These are phyloP conservation scores for Fopius arisanus DNA, from an alignment of 1,140 invertebrate species.

Conservation along the genomic window DNA sequence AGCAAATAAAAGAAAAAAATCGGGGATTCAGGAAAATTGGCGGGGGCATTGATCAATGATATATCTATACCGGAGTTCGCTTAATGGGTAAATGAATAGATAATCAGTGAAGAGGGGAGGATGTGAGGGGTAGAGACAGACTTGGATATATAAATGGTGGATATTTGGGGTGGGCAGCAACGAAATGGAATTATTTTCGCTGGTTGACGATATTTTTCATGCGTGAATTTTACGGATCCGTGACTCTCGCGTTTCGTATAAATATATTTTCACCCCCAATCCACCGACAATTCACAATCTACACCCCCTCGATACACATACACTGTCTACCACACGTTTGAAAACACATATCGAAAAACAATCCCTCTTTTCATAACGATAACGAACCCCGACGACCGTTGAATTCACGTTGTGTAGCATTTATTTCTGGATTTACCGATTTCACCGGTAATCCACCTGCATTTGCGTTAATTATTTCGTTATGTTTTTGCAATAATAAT, in stretches of 20 bases:
- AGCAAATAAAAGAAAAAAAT: conserved; percentile 36
- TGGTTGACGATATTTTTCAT: conserved; percentile 58
- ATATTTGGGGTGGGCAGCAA: conserved; percentile 41
- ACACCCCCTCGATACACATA: not conserved
- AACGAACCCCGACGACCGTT: not conserved
- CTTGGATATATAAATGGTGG: conserved; percentile 38
- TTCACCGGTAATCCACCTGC: not conserved
- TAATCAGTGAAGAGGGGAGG: conserved; percentile 5
- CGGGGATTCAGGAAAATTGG: not conserved
- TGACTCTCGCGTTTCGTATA: conserved; percentile 12
- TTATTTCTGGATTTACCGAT: not conserved
- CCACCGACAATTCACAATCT: conserved; percentile 5
- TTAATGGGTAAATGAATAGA: conserved; percentile 19
- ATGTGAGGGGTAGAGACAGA: not conserved
- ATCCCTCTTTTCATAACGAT: conserved; percentile 3
- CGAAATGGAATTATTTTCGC: conserved; percentile 59
- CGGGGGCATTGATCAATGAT: not conserved
- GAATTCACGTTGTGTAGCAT: not conserved
- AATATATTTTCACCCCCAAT: conserved; percentile 19
- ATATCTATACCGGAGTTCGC: not conserved
- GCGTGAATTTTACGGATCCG: conserved; percentile 57
- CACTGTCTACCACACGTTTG: not conserved
- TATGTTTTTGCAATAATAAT: not conserved
- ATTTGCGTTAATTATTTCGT: conserved; percentile 3
- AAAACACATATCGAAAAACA: conserved; percentile 4